Evolutionary conservation across 1,140 invertebrate genomes (phyloP).

Genomic region (Heliothis virescens): DNA sequence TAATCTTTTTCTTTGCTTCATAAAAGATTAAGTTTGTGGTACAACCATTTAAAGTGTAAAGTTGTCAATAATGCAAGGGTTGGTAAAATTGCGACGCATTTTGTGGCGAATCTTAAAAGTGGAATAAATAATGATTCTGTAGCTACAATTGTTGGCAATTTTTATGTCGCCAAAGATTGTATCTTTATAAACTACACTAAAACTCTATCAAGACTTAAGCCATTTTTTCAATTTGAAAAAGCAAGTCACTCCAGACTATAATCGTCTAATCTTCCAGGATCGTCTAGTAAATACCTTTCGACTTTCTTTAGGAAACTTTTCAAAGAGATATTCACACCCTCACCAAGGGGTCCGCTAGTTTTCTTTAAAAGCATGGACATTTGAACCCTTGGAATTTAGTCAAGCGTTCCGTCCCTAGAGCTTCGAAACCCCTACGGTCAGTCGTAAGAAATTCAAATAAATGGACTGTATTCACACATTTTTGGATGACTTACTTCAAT

Average conservation of each 20-base stretch:
- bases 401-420: slow-evolving; percentile 75
- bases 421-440: slow-evolving; percentile 70
- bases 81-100: background rate
- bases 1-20: slow-evolving; percentile 28
- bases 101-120: background rate
- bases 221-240: background rate
- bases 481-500: slow-evolving; percentile 25
- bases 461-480: slow-evolving; percentile 54
- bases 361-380: slow-evolving; percentile 81
- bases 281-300: slow-evolving; percentile 11
- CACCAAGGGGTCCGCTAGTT: slow-evolving; percentile 76
- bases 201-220: background rate
- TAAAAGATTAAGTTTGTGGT: slow-evolving; percentile 14
- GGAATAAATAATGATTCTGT: background rate
- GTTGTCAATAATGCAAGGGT: background rate
- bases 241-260: slow-evolving; percentile 30
- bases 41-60: background rate
- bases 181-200: background rate
- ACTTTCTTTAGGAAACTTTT: slow-evolving; percentile 61
- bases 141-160: too few relatives aligned
- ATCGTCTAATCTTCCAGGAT: slow-evolving; percentile 22
- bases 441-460: slow-evolving; percentile 73
- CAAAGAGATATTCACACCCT: slow-evolving; percentile 79
- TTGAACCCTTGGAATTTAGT: slow-evolving; percentile 79
- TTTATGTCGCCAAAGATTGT: background rate